phyloP scores from a whole-genome alignment of 1,140 invertebrate genomes.

The Pseudomyrmex sp. region DNA sequence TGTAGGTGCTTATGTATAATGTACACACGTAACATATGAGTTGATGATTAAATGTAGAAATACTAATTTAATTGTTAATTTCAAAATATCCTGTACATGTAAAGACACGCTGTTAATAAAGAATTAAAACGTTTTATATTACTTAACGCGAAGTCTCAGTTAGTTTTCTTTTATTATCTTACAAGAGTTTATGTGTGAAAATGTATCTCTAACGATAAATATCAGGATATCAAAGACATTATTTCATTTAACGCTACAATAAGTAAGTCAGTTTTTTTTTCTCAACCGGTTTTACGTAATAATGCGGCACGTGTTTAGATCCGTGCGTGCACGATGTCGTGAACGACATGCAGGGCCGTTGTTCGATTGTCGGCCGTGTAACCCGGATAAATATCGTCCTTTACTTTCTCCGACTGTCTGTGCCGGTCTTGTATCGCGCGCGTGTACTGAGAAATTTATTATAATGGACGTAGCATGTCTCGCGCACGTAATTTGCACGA shows the following conservation, averaged over 20 bases:
- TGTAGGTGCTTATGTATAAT: neutral
- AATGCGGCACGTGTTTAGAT: conserved; percentile 1
- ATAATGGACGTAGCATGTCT: conserved; percentile 21
- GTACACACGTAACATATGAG: neutral
- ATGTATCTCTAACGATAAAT: neutral
- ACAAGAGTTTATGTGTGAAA: too few species aligned
- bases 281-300: conserved; percentile 43
- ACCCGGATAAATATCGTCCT: conserved; percentile 67
- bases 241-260: neutral
- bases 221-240: too few species aligned
- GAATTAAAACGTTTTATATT: too few species aligned
- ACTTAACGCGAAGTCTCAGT: too few species aligned
- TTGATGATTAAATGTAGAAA: too few species aligned
- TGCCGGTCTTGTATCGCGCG: neutral
- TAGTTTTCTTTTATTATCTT: too few species aligned
- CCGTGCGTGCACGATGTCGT: conserved; percentile 1
- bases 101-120: too few species aligned
- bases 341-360: neutral
- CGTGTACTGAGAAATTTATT: conserved; percentile 40
- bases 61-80: too few species aligned
- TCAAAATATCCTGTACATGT: too few species aligned
- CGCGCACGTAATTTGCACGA: neutral
- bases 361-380: conserved; percentile 49
- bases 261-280: conserved; percentile 1
- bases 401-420: conserved; percentile 68